A percentile compares a stretch with the other conserved stretches of the same genome.
These are phyloP conservation scores for Cassiopea xamachana DNA, from an alignment of 30 jellyfish, hydroid and myxozoan genomes.

Conservation along the genomic window DNA sequence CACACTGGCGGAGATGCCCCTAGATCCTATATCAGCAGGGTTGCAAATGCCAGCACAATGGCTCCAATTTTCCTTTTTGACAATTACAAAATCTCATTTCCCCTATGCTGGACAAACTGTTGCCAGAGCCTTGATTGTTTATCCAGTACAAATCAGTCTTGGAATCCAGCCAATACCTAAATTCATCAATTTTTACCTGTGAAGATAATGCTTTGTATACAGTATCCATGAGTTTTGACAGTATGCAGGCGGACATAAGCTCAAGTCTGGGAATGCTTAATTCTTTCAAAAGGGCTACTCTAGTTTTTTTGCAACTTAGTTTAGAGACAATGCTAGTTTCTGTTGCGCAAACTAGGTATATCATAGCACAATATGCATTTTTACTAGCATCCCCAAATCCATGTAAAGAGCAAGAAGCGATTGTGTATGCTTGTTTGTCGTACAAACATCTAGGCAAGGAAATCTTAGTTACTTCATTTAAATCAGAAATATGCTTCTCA, in stretches of 20 bases:
- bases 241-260: conserved; percentile 37
- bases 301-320: conserved; percentile 42
- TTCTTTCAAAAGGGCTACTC: conserved; percentile 51
- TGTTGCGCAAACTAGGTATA: conserved; percentile 25
- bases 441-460: conserved; percentile 43
- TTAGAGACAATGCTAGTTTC: conserved; percentile 5
- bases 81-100: conserved; percentile 24
- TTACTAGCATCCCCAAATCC: conserved; percentile 71
- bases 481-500: conserved; percentile 27
- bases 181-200: conserved; percentile 18
- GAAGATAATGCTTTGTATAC: conserved; percentile 20
- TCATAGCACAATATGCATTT: conserved; percentile 57
- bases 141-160: conserved; percentile 50
- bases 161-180: conserved; percentile 49
- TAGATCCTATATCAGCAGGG: conserved; percentile 66
- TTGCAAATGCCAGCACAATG: conserved; percentile 50
- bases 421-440: conserved; percentile 12
- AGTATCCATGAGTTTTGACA: conserved; percentile 40
- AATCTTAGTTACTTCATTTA: background rate
- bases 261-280: conserved; percentile 42
- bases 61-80: conserved; percentile 16
- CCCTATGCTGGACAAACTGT: conserved; percentile 64
- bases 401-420: background rate
- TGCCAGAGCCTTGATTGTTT: conserved; percentile 45
- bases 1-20: conserved; percentile 37